Base-by-base conservation (phyloP, 2,797 vertebrate species). In the Pelobates cultripes region DNA sequence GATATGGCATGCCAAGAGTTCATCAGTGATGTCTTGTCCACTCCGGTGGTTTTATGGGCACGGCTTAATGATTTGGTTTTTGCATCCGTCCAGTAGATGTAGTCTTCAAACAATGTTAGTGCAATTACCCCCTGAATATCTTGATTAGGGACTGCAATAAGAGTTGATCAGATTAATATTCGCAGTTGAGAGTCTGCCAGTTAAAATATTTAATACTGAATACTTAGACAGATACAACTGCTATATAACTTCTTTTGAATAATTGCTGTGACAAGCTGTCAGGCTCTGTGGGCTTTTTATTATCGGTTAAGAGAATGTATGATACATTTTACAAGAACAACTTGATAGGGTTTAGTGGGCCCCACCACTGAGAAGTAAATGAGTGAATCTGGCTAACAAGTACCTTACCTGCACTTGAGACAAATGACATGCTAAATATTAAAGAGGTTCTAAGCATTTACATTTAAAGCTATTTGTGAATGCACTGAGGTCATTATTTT, bases 1-100 rank as follows among this genome's bases (percentile, higher is more conserved):
- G 97, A 97, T 91, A 99, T 99, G 89, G 96, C 93, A 87, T 99
- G 98, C 98, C 98, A 99, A 64, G 97, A 98, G 93, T 97, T 97
- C 86, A 99, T 95, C 82, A 99, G 94, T 78, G 97, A 95, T 1
- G 96, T 91, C 85, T 94, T 96, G 91, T 95, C 93, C 83, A 92
- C 86, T 79, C 97, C 97, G 0, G 95, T 96, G 78, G 96, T 99
- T 95, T 99, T 99, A 92, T 98, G 97, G 78, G 95, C 97, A 81
- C 97, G 96, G 79, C 93, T 96, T 71, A 99, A 94, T 7, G 98
- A 98, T 89, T 99, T 99, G 89, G 97, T 97, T 94, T 99, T 99
- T 80, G 96, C 97, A 2, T 99, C 97, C 60, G 96, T 99, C 98
- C 98, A 99, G 88, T 99, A 99, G 89, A 99, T 90, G 91, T 97